These are phyloP conservation scores for Erebia aethiops DNA, from an alignment of 2,888 invertebrate genomes.

Conservation along the genomic window DNA sequence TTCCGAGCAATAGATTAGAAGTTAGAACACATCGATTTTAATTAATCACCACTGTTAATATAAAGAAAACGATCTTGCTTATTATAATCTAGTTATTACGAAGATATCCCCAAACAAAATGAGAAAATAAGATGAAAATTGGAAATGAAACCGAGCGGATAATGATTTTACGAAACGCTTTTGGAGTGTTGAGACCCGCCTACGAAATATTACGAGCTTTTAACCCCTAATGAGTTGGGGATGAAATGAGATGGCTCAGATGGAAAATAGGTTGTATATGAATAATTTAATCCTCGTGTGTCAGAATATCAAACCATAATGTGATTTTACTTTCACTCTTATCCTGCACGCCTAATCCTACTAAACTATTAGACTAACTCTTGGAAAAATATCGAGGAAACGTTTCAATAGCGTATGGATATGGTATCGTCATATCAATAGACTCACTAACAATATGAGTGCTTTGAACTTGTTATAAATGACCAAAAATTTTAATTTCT, in stretches of 20 bases:
- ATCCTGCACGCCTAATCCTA: too few species aligned
- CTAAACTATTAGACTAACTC: too few species aligned
- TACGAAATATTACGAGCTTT: constrained; percentile 30
- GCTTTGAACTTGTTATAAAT: too few species aligned
- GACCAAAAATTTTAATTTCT: background rate
- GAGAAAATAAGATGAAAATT: constrained; percentile 6
- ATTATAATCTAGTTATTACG: background rate
- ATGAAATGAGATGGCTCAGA: constrained; percentile 33
- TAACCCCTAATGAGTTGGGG: constrained; percentile 39
- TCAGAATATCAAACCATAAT: constrained; percentile 14
- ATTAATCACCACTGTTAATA: too few species aligned
- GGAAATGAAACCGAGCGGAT: constrained; percentile 9
- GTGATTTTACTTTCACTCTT: constrained; percentile 11
- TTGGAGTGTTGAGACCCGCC: constrained; percentile 27
- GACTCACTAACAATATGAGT: too few species aligned
- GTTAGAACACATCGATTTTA: too few species aligned
- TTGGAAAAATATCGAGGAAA: too few species aligned
- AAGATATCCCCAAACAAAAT: background rate
- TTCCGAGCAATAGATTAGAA: background rate
- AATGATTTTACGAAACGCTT: constrained; percentile 20
- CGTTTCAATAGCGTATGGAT: too few species aligned
- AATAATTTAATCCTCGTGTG: constrained; percentile 41
- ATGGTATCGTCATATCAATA: too few species aligned
- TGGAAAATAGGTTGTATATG: constrained; percentile 32
- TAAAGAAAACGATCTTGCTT: too few species aligned